Evolutionary conservation across 92 coral and sea anemone species (phyloP), one percentile per base, ranked within the genome.

Genomic region (Bergia sp.): DNA sequence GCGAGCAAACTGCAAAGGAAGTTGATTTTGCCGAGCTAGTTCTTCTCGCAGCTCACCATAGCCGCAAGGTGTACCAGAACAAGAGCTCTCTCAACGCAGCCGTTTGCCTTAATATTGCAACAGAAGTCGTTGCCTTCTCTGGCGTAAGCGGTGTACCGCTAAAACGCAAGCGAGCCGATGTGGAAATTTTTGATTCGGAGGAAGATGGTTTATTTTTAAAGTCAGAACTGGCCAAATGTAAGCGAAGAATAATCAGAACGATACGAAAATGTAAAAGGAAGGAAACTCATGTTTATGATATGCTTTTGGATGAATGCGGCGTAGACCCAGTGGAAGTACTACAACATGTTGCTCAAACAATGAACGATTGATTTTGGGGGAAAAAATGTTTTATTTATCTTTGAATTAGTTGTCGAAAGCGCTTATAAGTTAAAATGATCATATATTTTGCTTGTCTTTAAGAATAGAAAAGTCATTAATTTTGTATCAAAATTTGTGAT

Each of bases 51-150:
- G 76, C 86, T 12, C 75, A 66, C 61, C 76, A 82, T 23, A 66
- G 77, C 57, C 86, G 86, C 18, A 82, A 82, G 39, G 40, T 42
- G 47, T 37, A 82, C 18, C 37, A 21, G 53, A 82, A 1, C 9
- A 82, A 66, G 37, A 69, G 40, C 37, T 82, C 76, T 12, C 53
- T 82, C 37, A 65, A 65, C 77, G 86, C 86, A 11, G 74, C 76
- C 37, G 86, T 66, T n/a, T 82, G 76, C 29, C 86, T 82, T 13
- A 82, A 82, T 39, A 69, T 82, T 3, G 86, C 86, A 20, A 82
- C 86, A 16, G 76, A 82, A 66, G 2, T 82, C 29, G 21, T 82
- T 5, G 86, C 86, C 38, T 82, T 64, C 86, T 82, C 86, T 39
- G 57, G 86, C 86, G 37, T 41, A n/a, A 69, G 76, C 11, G 76